A percentile compares a stretch with the other conserved stretches of the same genome.
phyloP scores from a whole-genome alignment of 2,113 vertebrate genomes.

The Malurus alboscapulatus region DNA sequence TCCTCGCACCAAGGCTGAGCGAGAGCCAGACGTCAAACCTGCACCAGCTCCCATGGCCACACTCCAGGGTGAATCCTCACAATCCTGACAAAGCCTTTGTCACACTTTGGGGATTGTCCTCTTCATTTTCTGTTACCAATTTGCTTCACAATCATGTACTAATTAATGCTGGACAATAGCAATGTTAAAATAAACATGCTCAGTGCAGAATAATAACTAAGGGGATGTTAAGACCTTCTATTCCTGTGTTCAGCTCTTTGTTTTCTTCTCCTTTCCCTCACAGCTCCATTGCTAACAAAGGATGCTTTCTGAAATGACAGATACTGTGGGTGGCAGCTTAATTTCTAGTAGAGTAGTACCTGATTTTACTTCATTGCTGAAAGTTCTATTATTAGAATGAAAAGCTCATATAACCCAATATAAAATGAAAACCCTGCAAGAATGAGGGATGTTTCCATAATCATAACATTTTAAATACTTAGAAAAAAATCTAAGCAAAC shows the following conservation, averaged over 20 bases:
- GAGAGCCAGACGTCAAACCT: background rate
- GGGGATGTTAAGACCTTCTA: background rate
- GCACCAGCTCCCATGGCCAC: background rate
- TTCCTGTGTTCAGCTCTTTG: background rate
- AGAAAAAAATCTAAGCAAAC: background rate
- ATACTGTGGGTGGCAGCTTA: background rate
- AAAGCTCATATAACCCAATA: background rate
- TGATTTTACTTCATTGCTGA: background rate
- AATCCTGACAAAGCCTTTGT: background rate
- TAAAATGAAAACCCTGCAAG: background rate
- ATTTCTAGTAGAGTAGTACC: background rate
- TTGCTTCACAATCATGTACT: background rate
- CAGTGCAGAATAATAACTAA: background rate
- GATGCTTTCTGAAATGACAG: background rate
- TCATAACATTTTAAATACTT: background rate
- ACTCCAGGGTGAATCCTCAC: background rate
- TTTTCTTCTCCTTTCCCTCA: background rate
- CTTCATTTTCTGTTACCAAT: background rate
- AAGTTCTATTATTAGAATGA: background rate
- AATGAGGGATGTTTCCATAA: background rate
- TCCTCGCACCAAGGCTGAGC: background rate
- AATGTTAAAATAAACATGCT: background rate
- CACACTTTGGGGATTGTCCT: background rate
- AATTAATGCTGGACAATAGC: background rate
- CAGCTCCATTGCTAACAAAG: background rate